Evolutionary conservation across 2,797 vertebrate genomes (phyloP), one percentile per base, ranked within the genome.

Genomic region (Chelonia mydas): DNA sequence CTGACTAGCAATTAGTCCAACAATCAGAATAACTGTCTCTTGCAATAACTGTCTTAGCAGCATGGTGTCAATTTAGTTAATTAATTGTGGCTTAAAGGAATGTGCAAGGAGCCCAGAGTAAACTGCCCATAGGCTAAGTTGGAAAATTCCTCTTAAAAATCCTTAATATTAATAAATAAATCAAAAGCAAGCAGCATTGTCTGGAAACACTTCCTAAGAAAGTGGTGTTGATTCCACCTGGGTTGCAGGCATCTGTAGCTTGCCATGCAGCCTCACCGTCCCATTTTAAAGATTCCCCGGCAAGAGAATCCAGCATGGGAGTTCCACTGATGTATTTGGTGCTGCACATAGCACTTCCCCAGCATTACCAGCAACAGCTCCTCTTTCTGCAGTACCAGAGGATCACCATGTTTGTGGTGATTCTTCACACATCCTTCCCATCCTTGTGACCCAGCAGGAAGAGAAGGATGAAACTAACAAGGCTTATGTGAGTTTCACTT

Each of bases 1-100:
- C 90, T 84, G 84, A 92, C 93, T 97, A 88, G 95, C 95, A 98
- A 98, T 98, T 98, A 98, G 93, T 93, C 83, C 61, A 93, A 95
- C 93, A 91, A 49, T 1, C 92, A 92, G 87, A 97, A 97, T 92
- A 96, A 87, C 93, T 77, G 57, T 90, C 91, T 91, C 96, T 96
- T 96, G 96, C 37, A 4, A 97, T 41, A 41, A 41, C 41, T 41
- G 41, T 41, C 41, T 93, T 84, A 97, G 91, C 59, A 72, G 68
- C 82, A 93, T 65, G 3, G 50, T 9, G 15, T 92, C 89, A 83
- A 88, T 95, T 95, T 97, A 96, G 90, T 93, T 96, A 97, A 97
- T 95, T 93, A 90, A 97, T 97, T 96, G 41, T 1, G n/a, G 33
- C 88, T 94, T 81, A 92, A 72, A 94, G 95, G 87, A 83, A 95